Base-by-base conservation (phyloP, 2,113 vertebrate genomes). In the Kryptolebias marmoratus region DNA sequence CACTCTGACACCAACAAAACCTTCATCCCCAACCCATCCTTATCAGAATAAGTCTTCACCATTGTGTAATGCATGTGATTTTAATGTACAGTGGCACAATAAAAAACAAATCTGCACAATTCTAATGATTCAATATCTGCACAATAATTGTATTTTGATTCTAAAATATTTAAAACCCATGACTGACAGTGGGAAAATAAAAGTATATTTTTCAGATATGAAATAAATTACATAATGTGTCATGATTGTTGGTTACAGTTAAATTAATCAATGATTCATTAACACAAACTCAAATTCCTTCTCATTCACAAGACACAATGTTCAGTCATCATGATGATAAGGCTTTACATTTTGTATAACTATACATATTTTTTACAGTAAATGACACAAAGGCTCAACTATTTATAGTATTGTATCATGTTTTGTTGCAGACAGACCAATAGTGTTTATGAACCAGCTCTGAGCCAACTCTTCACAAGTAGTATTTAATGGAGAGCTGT, bases 331-430 rank as follows among this genome's bases (percentile, higher is more conserved):
- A 8, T 22, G 27, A 27, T 64, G 57, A 62, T 49, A 31, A 16
- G 31, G 55, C 64, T 55, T 16, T 27, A 60, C 54, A 62, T 54
- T n/a, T 13, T n/a, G 0, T 14, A 30, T 53, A 42, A 56, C 59
- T 65, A 49, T 39, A 77, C 63, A 83, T 62, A 73, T 39, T 53
- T 61, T 39, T 71, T 82, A 82, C 63, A 81, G 50, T 44, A 30
- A 64, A n/a, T 16, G 50, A 6, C 14, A 64, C 4, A 77, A 58
- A 44, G 11, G 45, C 4, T 15, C 10, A 55, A 22, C 0, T 66
- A 75, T 83, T 73, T 70, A 81, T 71, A 88, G 42, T 1, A 18
- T 0, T 32, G 31, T 54, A 32, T 0, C n/a, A 27, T n/a, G 10
- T 27, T 22, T 30, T 22, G 10, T 11, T 72, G 68, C 32, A 28